Evolutionary conservation across 2,113 vertebrate genomes (phyloP), one percentile per base, ranked within the genome.

Genomic region (Xenus cinereus): DNA sequence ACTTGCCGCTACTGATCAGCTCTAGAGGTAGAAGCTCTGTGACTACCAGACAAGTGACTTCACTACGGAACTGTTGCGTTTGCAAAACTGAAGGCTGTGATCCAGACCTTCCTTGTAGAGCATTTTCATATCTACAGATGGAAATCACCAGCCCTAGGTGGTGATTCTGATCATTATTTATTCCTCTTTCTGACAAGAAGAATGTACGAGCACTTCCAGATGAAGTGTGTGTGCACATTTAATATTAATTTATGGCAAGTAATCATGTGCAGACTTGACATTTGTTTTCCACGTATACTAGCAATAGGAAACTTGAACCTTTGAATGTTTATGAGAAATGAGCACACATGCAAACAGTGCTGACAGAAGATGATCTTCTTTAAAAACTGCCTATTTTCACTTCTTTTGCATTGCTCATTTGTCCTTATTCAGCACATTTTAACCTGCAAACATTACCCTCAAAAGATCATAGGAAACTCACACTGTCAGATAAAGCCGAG

Each of bases 191-290:
- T 93, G 87, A 93, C 80, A 91, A 76, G 77, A 84, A 48, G 45
- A 50, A 37, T 64, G 37, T 41, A 85, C 8, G 2, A 94, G 50
- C 69, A 69, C 57, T 92, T 89, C 54, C 69, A 97, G 76, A 84
- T 75, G 48, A 95, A 95, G 67, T 71, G 59, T 67, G 59, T 51
- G 28, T 67, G 74, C 54, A 78, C n/a, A 83, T 95, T 95, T 92
- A 89, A 91, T 89, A 96, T 95, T 97, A 72, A 95, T 95, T 95
- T 92, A 93, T 93, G 87, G 84, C 67, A 93, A 95, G 75, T 63
- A 89, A 18, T 93, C 89, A 72, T 46, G n/a, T 95, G 86, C 64
- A 93, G 59, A 67, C 78, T 85, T 96, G 91, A 85, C 48, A 94
- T 95, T 95, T 91, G 81, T 92, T 95, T 95, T 69, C 77, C 71